Evolutionary conservation across 2,797 vertebrate species (phyloP).

Genomic region (Australoheros facetus): DNA sequence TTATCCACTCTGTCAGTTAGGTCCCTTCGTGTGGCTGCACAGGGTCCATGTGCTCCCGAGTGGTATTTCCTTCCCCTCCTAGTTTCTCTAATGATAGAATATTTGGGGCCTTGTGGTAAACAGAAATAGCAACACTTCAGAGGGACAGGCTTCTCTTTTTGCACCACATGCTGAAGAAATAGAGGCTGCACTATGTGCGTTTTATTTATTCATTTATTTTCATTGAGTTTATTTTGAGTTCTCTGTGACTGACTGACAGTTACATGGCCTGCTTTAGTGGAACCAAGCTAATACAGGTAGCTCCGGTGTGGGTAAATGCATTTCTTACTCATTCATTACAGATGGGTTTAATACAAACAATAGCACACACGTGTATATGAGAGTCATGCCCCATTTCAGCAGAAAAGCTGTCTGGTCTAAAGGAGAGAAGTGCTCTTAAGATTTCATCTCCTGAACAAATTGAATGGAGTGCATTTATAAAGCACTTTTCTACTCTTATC

Average conservation of each 20-base stretch:
- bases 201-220: constrained; percentile 6
- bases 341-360: too few relatives aligned
- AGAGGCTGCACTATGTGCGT: constrained; percentile 60
- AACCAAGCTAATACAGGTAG: constrained; percentile 17
- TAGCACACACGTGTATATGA: neutral
- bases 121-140: constrained; percentile 77
- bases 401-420: neutral
- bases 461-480: neutral
- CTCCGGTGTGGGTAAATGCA: constrained; percentile 35
- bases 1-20: constrained; percentile 13
- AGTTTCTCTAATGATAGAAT: constrained; percentile 68
- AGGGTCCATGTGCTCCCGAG: constrained; percentile 38
- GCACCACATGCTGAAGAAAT: constrained; percentile 62
- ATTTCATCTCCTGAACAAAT: neutral
- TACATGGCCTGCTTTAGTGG: constrained; percentile 40
- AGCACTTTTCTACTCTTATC: neutral
- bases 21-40: constrained; percentile 24
- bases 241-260: constrained; percentile 44
- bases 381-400: neutral
- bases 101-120: constrained; percentile 68
- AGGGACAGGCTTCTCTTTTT: constrained; percentile 70
- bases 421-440: neutral
- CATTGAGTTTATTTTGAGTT: constrained; percentile 65
- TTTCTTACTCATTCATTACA: constrained; percentile 19
- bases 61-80: constrained; percentile 64